Base-by-base conservation (phyloP, 2,888 invertebrate genomes). In the Pristionchus exspectatus region DNA sequence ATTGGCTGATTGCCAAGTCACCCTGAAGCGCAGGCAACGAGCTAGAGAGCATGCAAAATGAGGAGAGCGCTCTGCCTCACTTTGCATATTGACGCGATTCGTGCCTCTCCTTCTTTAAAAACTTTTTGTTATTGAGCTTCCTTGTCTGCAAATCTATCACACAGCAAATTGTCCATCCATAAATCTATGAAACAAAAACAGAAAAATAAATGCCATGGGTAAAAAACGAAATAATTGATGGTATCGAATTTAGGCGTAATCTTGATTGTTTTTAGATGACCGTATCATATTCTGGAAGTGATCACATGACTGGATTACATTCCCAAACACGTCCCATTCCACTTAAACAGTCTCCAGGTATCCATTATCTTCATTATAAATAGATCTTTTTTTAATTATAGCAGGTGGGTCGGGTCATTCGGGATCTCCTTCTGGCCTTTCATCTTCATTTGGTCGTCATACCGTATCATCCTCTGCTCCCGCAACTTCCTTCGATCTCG, bases 391-490 rank as follows among this genome's bases (percentile, higher is more conserved):
- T 3, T 50, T 50, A 50, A 50, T 9, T 50, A 7, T 50, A 44
- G 63, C 86, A 88, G 93, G 92, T 27, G 93, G 92, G n/a, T 93
- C 93, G 1, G 92, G 93, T 38, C 93, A 94, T 77, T 92, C 93
- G 30, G 93, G 93, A 30, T 94, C 94, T 56, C 94, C 94, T 14
- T 89, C 83, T 44, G 90, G 90, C 30, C 33, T 89, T n/a, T 84
- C 88, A 44, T 72, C 86, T 66, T 87, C 90, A 50, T 90, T 90
- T 44, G 50, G 50, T 5, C 89, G 89, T 54, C 92, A 94, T 90
- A 92, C 94, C 50, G 94, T 95, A 38, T 94, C 94, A 86, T 93
- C 93, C 83, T 94, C 94, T 69, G 95, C 95, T 27, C 94, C 94
- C 54, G 94, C 94, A 24, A 91, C 91, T 50, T 93, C 93, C n/a